These are phyloP conservation scores for Anarsia innoxiella DNA, from an alignment of 2,888 invertebrate genomes.

Conservation along the genomic window DNA sequence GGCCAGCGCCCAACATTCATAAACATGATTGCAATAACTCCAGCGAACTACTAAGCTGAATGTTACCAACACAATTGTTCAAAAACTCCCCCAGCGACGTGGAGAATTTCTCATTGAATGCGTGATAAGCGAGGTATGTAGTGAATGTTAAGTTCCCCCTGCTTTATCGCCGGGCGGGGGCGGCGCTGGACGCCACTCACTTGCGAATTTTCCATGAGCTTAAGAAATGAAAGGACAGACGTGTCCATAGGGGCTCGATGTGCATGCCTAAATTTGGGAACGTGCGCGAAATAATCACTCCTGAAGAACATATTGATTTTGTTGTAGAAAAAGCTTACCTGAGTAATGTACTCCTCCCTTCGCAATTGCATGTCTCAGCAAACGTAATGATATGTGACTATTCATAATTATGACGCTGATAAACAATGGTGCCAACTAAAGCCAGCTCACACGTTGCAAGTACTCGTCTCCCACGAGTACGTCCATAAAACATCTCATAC, in stretches of 20 bases:
- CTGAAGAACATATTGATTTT: too few relatives aligned
- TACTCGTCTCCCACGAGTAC: conserved; percentile 23
- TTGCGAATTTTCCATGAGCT: conserved; percentile 9
- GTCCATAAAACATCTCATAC: conserved; percentile 58
- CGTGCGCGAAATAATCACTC: too few relatives aligned
- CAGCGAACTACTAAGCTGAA: conserved; percentile 8
- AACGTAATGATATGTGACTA: too few relatives aligned
- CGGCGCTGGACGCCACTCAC: conserved; percentile 11
- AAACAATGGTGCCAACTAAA: too few relatives aligned
- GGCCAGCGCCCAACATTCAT: too few relatives aligned
- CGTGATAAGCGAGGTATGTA: conserved; percentile 42
- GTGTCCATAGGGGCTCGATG: conserved; percentile 1
- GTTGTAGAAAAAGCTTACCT: too few relatives aligned
- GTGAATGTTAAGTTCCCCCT: conserved; percentile 47
- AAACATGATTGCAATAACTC: background rate
- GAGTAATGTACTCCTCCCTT: too few relatives aligned
- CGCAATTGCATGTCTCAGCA: too few relatives aligned
- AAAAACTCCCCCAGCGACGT: conserved; percentile 23
- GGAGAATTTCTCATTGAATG: conserved; percentile 36
- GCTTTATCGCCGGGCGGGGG: background rate
- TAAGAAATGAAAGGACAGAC: conserved; percentile 10
- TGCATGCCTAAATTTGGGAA: background rate
- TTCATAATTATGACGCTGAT: too few relatives aligned
- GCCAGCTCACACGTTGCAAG: background rate
- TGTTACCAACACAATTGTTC: conserved; percentile 11